phyloP scores from a whole-genome alignment of 2,797 vertebrate genomes.

The Apodemus agrarius region DNA sequence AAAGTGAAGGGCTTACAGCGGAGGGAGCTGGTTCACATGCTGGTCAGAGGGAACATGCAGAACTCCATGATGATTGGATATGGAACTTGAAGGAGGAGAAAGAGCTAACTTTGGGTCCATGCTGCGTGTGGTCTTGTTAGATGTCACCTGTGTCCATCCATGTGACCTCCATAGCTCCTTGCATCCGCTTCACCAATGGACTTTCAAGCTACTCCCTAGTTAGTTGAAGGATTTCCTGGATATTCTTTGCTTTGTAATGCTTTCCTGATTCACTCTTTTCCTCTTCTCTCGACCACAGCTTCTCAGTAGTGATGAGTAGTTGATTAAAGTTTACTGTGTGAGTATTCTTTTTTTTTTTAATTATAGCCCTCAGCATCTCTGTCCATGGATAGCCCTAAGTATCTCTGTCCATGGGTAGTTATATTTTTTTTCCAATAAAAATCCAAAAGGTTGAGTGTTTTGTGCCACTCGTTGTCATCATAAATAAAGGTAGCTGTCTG shows the following conservation, averaged over 20 bases:
- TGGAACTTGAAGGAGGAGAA: not conserved
- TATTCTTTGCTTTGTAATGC: slow-evolving; percentile 14
- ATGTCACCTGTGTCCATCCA: not conserved
- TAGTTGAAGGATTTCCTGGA: not conserved
- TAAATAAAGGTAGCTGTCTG: slow-evolving; percentile 1
- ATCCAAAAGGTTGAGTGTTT: slow-evolving; percentile 7
- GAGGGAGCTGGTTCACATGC: not conserved
- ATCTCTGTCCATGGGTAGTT: too few relatives aligned
- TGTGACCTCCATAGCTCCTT: not conserved
- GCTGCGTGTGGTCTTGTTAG: not conserved
- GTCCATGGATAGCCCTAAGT: too few relatives aligned
- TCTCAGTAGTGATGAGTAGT: not conserved
- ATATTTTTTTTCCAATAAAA: slow-evolving; percentile 24
- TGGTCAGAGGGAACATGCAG: not conserved
- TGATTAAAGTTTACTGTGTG: not conserved
- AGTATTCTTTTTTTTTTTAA: slow-evolving; percentile 40
- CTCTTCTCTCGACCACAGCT: not conserved
- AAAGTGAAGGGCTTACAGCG: not conserved
- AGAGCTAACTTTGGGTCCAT: not conserved
- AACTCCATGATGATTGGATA: not conserved
- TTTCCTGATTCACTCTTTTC: not conserved
- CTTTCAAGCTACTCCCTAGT: not conserved
- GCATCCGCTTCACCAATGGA: not conserved
- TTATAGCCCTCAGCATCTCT: too few relatives aligned
- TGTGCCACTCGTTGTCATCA: slow-evolving; percentile 35